These are phyloP conservation scores for Halictus quadricinctus DNA, from an alignment of 2,888 invertebrate genomes.

Conservation along the genomic window DNA sequence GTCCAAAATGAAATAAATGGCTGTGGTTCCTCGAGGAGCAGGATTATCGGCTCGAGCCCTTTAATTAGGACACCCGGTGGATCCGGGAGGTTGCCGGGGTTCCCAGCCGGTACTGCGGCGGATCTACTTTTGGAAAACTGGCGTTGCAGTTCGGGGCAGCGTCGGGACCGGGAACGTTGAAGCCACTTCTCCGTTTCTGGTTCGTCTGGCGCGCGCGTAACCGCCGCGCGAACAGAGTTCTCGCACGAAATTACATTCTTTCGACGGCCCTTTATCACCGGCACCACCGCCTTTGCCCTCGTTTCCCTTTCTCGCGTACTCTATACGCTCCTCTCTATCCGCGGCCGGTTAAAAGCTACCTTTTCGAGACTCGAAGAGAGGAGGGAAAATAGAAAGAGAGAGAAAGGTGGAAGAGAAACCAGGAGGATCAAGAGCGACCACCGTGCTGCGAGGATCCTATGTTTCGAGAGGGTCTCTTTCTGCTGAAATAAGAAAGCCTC, in stretches of 20 bases:
- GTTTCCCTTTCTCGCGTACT: conserved; percentile 12
- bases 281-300: not conserved
- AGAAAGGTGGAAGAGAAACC: not conserved
- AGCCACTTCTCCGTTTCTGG: conserved; percentile 15
- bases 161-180: conserved; percentile 9
- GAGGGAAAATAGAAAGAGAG: not conserved
- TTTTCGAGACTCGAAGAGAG: not conserved
- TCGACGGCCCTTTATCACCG: conserved; percentile 26
- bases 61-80: not conserved
- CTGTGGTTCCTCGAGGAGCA: not conserved
- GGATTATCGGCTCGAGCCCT: not conserved
- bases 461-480: conserved; percentile 18
- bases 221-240: conserved; percentile 20
- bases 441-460: not conserved
- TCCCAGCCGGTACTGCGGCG: not conserved
- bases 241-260: conserved; percentile 49
- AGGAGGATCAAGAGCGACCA: not conserved
- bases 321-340: conserved; percentile 32
- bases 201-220: not conserved
- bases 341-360: conserved; percentile 25
- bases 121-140: conserved; percentile 28
- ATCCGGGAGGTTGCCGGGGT: not conserved
- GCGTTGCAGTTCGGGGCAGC: conserved; percentile 22
- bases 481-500: conserved; percentile 25
- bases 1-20: not conserved